A percentile compares a stretch with the other conserved stretches of the same genome.
These are phyloP conservation scores for Adelosebastes latens DNA, from an alignment of 2,797 vertebrate species.

Conservation along the genomic window DNA sequence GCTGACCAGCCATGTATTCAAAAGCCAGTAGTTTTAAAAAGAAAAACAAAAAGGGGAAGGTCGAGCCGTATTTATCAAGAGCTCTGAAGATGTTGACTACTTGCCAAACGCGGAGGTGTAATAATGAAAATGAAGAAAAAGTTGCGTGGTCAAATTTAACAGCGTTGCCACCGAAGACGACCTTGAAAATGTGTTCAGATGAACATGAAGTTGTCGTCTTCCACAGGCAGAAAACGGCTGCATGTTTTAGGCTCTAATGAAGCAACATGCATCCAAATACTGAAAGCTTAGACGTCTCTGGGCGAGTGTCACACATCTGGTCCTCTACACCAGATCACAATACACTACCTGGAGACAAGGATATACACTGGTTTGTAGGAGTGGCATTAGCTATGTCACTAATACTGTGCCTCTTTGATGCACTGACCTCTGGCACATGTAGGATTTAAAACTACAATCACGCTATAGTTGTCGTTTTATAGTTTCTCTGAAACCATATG, in stretches of 20 bases:
- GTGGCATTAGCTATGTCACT: conserved; percentile 69
- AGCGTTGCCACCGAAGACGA: background rate
- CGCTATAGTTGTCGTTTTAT: conserved; percentile 47
- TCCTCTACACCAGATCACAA: conserved; percentile 27
- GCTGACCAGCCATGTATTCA: conserved; percentile 51
- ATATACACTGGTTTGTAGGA: conserved; percentile 82
- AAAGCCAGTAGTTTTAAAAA: conserved; percentile 74
- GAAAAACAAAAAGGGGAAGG: conserved; percentile 59
- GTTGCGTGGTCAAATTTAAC: background rate
- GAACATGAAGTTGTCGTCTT: conserved; percentile 24
- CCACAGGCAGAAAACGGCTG: conserved; percentile 19
- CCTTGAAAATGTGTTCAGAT: background rate
- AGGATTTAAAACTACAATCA: conserved; percentile 59
- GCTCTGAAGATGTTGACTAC: conserved; percentile 43
- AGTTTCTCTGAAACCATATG: conserved; percentile 38
- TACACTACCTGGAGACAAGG: conserved; percentile 65
- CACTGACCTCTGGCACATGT: conserved; percentile 83
- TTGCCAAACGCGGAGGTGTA: conserved; percentile 29
- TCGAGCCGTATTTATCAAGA: conserved; percentile 29
- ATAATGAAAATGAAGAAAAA: conserved; percentile 17
- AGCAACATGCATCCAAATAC: conserved; percentile 50
- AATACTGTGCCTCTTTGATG: conserved; percentile 68
- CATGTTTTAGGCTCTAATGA: conserved; percentile 20
- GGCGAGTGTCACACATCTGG: conserved; percentile 39
- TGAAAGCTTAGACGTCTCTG: conserved; percentile 63